Evolutionary conservation across 1,140 invertebrate genomes (phyloP).

Genomic region (Dendrolimus kikuchii): DNA sequence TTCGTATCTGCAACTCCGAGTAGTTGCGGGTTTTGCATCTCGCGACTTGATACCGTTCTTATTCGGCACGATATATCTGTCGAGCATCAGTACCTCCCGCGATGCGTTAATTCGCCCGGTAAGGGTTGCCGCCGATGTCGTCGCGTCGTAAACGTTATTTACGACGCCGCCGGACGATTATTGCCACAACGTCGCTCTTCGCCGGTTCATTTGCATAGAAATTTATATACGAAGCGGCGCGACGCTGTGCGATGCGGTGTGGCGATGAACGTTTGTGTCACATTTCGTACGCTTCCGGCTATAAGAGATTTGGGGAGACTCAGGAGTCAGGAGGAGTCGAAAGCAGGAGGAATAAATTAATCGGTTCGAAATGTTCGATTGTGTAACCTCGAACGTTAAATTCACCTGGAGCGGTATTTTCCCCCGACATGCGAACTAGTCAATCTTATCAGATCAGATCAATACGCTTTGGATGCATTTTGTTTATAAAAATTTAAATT

Average conservation of each 20-base stretch:
- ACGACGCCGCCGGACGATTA: conserved; percentile 45
- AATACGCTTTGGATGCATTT: no score
- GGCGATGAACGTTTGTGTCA: conserved; percentile 36
- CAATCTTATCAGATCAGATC: no score
- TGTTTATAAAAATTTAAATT: no score
- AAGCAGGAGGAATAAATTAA: conserved; percentile 1
- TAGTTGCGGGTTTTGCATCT: no score
- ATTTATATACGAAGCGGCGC: conserved; percentile 40
- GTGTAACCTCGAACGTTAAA: no score
- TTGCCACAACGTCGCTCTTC: conserved; percentile 46
- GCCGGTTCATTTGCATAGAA: conserved; percentile 58
- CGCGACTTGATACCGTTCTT: no score
- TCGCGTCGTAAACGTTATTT: conserved; percentile 60
- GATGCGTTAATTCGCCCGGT: conserved; percentile 43
- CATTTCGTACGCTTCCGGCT: conserved; percentile 28
- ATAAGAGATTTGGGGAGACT: conserved; percentile 15
- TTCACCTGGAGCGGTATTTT: no score
- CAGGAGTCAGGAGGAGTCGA: no score
- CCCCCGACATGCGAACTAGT: no score
- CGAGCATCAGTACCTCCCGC: conserved; percentile 32
- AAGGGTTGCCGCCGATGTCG: conserved; percentile 53
- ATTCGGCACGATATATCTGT: conserved; percentile 9
- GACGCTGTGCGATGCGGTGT: no score
- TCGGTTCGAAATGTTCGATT: neutral
- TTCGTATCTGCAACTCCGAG: no score